phyloP scores from a whole-genome alignment of 2,797 vertebrate species.

The Sarcoramphus papa region DNA sequence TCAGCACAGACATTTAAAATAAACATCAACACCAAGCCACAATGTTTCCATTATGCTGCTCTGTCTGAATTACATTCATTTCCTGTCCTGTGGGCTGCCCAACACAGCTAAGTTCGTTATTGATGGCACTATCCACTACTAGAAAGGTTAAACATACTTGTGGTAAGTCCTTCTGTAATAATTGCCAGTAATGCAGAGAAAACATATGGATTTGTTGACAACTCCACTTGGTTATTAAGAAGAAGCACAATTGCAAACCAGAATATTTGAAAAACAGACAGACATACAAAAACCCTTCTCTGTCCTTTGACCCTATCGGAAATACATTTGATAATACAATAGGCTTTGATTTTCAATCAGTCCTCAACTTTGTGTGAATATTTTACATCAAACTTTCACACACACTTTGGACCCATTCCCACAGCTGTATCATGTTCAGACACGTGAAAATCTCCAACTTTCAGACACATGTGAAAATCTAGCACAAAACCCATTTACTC shows the following conservation, averaged over 20 bases:
- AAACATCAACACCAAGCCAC: slow-evolving; percentile 19
- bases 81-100: not conserved
- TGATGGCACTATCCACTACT: not conserved
- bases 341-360: slow-evolving; percentile 17
- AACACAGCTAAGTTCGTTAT: slow-evolving; percentile 9
- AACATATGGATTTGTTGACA: not conserved
- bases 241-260: not conserved
- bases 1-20: slow-evolving; percentile 14
- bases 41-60: slow-evolving; percentile 1
- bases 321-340: slow-evolving; percentile 2
- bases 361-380: not conserved
- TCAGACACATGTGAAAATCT: not conserved
- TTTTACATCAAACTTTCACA: not conserved
- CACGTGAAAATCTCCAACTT: not conserved
- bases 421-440: not conserved
- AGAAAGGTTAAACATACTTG: not conserved
- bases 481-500: not conserved
- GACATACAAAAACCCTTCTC: not conserved
- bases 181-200: not conserved
- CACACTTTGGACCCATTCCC: not conserved
- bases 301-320: not conserved
- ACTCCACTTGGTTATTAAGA: not conserved
- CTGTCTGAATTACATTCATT: not conserved
- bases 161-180: not conserved
- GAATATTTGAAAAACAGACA: not conserved